Evolutionary conservation across 2,113 vertebrate species (phyloP), one percentile per base, ranked within the genome.

Genomic region (Cettia cetti): DNA sequence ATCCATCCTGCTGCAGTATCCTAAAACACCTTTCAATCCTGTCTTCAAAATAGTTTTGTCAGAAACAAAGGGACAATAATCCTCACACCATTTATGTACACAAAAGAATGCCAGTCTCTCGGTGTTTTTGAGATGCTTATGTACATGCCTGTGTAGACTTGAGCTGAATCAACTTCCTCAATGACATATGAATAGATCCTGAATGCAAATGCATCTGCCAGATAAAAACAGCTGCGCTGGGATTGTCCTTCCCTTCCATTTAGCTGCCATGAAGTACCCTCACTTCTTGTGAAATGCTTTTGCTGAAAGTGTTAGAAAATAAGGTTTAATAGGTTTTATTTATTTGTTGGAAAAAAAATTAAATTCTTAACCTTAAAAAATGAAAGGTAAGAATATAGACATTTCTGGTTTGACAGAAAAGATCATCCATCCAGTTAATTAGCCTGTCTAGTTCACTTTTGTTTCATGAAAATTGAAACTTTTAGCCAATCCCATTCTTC

Each of bases 141-240:
- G 21, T 47, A 42, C 22, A n/a, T 69, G 24, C 27, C 31, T 59
- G 15, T 21, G 35, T 33, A 45, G 60, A 31, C 56, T 66, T 84
- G 47, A 84, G 66, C 22, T 61, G 75, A 79, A 92, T 15, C 52
- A 63, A 24, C 22, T 87, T 93, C 56, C 33, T 84, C 23, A 40
- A 45, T 78, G 78, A 45, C 9, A 8, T 61, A 47, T 15, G 31
- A 56, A 77, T 7, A 84, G 30, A 54, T 65, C 10, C 37, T 75
- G 47, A 63, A 78, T 66, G n/a, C 3, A 4, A 81, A 78, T 35
- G 33, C 6, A 31, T 69, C n/a, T 65, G 45, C 28, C 45, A 85
- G 69, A 12, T n/a, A n/a, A 13, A 42, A 40, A 24, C 21, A 72
- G 22, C n/a, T 70, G 42, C 0, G 0, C 64, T 53, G 40, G 45